A percentile compares a stretch with the other conserved stretches of the same genome.
phyloP scores from a whole-genome alignment of 2,888 invertebrate species.

The Anthophora plumipes region DNA sequence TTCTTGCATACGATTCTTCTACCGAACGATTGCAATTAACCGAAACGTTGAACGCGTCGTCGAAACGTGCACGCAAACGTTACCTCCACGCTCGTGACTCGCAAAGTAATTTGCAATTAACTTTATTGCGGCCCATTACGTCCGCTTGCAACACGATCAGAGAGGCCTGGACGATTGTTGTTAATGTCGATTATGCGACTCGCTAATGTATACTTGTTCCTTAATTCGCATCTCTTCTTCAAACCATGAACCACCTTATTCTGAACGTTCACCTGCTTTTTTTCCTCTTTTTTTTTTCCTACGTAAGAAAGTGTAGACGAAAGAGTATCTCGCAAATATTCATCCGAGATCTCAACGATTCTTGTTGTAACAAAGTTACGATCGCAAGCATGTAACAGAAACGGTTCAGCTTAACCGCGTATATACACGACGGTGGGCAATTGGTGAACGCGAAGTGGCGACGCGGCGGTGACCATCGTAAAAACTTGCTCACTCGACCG shows the following conservation, averaged over 20 bases:
- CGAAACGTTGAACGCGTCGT: slow-evolving; percentile 13
- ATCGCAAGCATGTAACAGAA: background rate
- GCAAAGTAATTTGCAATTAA: slow-evolving; percentile 62
- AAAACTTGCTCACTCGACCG: slow-evolving; percentile 62
- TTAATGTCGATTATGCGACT: slow-evolving; percentile 42
- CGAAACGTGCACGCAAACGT: slow-evolving; percentile 19
- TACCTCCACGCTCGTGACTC: slow-evolving; percentile 40
- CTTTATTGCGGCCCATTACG: slow-evolving; percentile 50
- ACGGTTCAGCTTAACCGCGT: background rate
- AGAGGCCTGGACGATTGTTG: slow-evolving; percentile 39
- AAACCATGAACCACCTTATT: background rate
- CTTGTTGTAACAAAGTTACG: too few relatives aligned
- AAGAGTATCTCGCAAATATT: too few relatives aligned
- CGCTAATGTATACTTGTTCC: slow-evolving; percentile 22
- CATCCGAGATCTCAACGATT: background rate
- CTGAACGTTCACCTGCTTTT: slow-evolving; percentile 8
- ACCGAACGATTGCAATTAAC: slow-evolving; percentile 13
- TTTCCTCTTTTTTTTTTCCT: background rate
- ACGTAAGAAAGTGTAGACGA: background rate
- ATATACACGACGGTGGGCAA: background rate
- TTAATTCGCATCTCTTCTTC: slow-evolving; percentile 14
- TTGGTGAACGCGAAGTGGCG: slow-evolving; percentile 50
- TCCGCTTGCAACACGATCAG: slow-evolving; percentile 48
- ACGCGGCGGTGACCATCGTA: slow-evolving; percentile 23
- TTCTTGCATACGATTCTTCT: too few relatives aligned